Percentiles rank a stretch among this genome's conserved stretches.
phyloP scores from a whole-genome alignment of 2,797 vertebrate species.

The Glossophaga mutica region DNA sequence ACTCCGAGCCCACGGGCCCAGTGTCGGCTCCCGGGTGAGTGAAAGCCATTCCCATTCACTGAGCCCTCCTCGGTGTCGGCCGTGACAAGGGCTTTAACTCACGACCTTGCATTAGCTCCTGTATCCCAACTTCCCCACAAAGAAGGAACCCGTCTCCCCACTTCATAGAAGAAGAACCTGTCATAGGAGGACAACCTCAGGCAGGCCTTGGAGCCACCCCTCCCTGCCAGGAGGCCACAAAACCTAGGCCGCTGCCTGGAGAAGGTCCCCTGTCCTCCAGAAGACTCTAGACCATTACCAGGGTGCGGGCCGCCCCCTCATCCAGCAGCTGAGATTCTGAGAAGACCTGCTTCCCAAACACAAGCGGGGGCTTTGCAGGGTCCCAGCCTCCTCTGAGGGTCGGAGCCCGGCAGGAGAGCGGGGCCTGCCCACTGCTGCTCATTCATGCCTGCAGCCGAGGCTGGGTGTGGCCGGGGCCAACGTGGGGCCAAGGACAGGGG shows the following conservation, averaged over 20 bases:
- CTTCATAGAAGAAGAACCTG: not conserved
- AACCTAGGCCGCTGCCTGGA: not conserved
- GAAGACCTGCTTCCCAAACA: not conserved
- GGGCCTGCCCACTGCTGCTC: fast-evolving
- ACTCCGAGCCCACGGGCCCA: not conserved
- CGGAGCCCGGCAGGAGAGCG: not conserved
- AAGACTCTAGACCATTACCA: not conserved
- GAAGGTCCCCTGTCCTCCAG: not conserved
- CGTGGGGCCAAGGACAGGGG: not conserved
- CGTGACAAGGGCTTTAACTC: not conserved
- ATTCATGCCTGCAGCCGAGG: fast-evolving
- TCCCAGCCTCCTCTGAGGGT: not conserved
- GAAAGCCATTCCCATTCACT: fast-evolving
- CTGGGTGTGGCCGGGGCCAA: not conserved
- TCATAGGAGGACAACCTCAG: fast-evolving
- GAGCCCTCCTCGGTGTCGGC: not conserved
- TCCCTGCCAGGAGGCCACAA: not conserved
- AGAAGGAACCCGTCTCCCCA: not conserved
- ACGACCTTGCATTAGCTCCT: too few species aligned
- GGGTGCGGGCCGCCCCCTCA: not conserved
- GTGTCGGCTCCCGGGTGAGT: not conserved
- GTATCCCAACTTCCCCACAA: fast-evolving
- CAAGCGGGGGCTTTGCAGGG: fast-evolving
- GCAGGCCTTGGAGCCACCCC: not conserved
- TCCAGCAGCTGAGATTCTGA: not conserved